These are phyloP conservation scores for Limonius californicus DNA, from an alignment of 1,140 invertebrate species.

Conservation along the genomic window DNA sequence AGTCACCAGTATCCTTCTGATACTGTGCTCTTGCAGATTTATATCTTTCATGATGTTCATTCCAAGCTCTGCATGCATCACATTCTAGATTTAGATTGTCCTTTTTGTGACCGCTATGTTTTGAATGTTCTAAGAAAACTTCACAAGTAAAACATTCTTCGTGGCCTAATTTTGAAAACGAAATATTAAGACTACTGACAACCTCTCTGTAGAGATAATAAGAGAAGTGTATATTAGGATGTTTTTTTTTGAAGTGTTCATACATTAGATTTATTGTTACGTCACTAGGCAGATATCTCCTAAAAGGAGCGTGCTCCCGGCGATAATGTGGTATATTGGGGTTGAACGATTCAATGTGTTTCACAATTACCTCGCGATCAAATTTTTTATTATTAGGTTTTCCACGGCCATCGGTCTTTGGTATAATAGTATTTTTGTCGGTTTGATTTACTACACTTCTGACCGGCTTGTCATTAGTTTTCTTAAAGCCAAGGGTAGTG, in stretches of 20 bases:
- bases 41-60: background rate
- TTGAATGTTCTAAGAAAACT: constrained; percentile 2
- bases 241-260: constrained; percentile 22
- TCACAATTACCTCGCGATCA: background rate
- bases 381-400: constrained; percentile 24
- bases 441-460: background rate
- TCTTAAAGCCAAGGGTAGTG: background rate
- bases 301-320: constrained; percentile 13
- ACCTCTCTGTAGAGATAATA: background rate
- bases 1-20: background rate
- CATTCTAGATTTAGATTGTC: background rate
- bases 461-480: constrained; percentile 6
- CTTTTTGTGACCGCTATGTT: background rate
- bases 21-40: background rate
- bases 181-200: constrained; percentile 1
- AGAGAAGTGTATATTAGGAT: constrained; percentile 19
- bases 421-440: too few relatives aligned
- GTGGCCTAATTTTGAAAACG: constrained; percentile 8
- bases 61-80: background rate
- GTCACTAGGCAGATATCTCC: constrained; percentile 23
- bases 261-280: constrained; percentile 22
- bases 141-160: constrained; percentile 8
- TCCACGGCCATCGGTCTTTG: background rate
- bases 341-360: constrained; percentile 35
- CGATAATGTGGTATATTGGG: constrained; percentile 31